Base-by-base conservation (phyloP, 2,113 vertebrate species). In the Syngnathus scovelli region DNA sequence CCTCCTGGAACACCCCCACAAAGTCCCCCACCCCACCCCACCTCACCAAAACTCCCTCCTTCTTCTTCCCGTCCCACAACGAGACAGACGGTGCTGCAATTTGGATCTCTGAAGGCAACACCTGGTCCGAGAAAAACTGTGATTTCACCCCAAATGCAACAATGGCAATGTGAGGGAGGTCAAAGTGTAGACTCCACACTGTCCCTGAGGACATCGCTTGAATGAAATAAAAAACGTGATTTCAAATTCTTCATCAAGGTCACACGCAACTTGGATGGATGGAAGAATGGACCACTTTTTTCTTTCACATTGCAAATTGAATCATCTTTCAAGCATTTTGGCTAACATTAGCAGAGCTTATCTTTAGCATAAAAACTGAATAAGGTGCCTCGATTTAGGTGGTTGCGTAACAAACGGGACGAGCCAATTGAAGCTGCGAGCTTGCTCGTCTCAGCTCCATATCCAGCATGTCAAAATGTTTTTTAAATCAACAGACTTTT, bases 1-100 rank as follows among this genome's bases (percentile, higher is more conserved):
- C 78, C 76, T 76, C 78, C 72, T 67, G 33, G 16, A 58, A 43
- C 55, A 33, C 63, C 55, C 65, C 9, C 68, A 59, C 64, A 9
- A 41, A 55, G 27, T 33, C 27, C 27, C 27, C 27, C 71, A 68
- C 68, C 27, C 27, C 71, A 68, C 68, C 33, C 16, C 61, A 39
- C 69, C n/a, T 55, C 52, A 39, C 21, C 67, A 12, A 46, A 23
- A 60, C 12, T 59, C 51, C 43, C 65, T 48, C 66, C 61, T 49
- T 70, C 64, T 60, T 41, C 61, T 67, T 56, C 36, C 39, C 52
- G n/a, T 59, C 64, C 60, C 62, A 69, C 58, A 74, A 54, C 75
- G 68, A 76, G 61, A 56, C 61, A 52, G 59, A 61, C 36, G 7
- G 21, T 21, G 4, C 2, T 36, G 55, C 13, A 16, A 58, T 36